Conservation (phyloP, 53 echinoderm and acorn worm genomes). For the Hippasteria phrygiana region DNA sequence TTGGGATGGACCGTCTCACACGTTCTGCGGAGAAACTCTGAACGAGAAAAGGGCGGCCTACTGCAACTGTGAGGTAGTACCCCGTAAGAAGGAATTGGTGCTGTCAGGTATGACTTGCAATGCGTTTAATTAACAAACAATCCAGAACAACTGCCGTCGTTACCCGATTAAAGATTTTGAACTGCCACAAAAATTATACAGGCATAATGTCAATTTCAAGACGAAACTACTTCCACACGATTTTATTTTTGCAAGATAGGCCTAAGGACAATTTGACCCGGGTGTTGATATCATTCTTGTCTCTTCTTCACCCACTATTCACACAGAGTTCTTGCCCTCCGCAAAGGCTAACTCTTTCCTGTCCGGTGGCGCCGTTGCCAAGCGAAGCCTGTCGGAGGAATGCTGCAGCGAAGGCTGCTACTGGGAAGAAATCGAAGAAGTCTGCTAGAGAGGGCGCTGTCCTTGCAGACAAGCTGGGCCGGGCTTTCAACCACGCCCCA, state of each 20-base stretch:
- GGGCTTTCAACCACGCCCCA: too few species aligned
- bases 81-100: slow-evolving; percentile 12
- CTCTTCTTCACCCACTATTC: too few species aligned
- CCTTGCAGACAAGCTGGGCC: neutral
- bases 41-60: neutral
- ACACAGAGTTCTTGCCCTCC: slow-evolving; percentile 2
- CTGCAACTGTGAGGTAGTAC: slow-evolving; percentile 13
- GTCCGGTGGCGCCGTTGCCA: neutral
- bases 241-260: too few species aligned
- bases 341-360: slow-evolving; percentile 22
- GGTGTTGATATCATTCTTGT: neutral
- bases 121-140: neutral
- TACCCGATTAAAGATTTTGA: too few species aligned
- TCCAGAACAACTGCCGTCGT: neutral
- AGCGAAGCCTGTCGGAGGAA: slow-evolving; percentile 12
- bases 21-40: slow-evolving; percentile 21
- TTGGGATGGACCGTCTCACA: neutral
- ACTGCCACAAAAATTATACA: too few species aligned
- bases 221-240: too few species aligned
- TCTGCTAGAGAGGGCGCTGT: neutral
- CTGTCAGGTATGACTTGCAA: neutral
- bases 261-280: neutral
- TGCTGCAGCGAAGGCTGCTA: slow-evolving; percentile 21
- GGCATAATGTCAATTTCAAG: neutral
- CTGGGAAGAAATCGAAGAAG: slow-evolving; percentile 29